Base-by-base conservation (phyloP, 2,113 vertebrate species). In the Nycticorax nycticorax region DNA sequence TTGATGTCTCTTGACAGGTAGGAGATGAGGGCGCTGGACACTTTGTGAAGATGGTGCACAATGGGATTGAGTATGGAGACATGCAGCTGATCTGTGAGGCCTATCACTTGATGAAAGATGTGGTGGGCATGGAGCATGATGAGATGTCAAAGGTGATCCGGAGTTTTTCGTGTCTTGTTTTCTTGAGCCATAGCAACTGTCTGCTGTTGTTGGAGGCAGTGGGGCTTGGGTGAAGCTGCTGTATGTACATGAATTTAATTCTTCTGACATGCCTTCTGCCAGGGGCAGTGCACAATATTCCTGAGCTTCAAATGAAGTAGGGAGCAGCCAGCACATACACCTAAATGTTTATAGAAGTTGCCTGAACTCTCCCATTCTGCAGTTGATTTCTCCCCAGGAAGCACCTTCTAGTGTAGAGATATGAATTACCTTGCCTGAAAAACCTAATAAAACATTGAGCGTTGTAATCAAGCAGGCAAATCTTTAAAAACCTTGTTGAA, bases 21-120 rank as follows among this genome's bases (percentile, higher is more conserved):
- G 99, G 99, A 35, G 99, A 99, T 1, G 99, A 99, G 92, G 99
- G 99, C 0, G 98, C 99, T 0, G 99, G 99, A 1, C 99, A 99
- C 96, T 99, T 99, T 67, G 99, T 99, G 91, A 99, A 99, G 98
- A 99, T 99, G 99, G 99, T 99, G 62, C 99, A 99, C 95, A 99
- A 99, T 4, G 99, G 99, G n/a, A 99, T 99, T 3, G 99, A 99
- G 93, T 99, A 99, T 1, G 99, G 99, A 3, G 99, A 99, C 97
- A 99, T 99, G 99, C 99, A 99, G 98, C 98, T 99, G 66, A 99
- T 99, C 96, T 99, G 99, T 35, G 99, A 99, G 97, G 99, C 99
- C 14, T 99, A 99, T 94, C 99, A 99, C 94, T 97, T 99, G 92
- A 99, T 99, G 99, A 99, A 99, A n/a, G 99, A 99, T 2, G 96